Evolutionary conservation across 2,888 invertebrate genomes (phyloP).

Genomic region (Agriopis leucophaearia): DNA sequence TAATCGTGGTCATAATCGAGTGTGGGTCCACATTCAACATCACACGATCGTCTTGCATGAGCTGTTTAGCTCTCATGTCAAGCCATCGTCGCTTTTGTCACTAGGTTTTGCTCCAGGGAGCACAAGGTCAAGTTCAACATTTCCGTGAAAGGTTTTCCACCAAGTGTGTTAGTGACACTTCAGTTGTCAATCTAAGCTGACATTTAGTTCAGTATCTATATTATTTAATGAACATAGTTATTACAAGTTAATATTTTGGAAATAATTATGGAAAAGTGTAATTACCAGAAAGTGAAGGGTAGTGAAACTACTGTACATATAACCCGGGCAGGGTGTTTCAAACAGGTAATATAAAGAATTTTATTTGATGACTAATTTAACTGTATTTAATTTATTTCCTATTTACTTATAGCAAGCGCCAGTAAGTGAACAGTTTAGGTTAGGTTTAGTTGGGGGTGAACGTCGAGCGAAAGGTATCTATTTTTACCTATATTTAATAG

Average conservation of each 20-base stretch:
- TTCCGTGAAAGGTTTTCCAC: conserved; percentile 10
- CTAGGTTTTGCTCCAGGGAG: conserved; percentile 4
- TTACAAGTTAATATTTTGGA: background rate
- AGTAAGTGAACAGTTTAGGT: too few species aligned
- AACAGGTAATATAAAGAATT: conserved; percentile 12
- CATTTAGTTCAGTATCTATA: background rate
- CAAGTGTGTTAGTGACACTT: conserved; percentile 2
- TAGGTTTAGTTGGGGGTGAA: too few species aligned
- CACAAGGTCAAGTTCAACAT: conserved; percentile 10
- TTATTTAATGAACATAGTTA: background rate
- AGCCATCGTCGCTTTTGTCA: background rate
- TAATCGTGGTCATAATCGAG: too few species aligned
- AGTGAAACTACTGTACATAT: background rate
- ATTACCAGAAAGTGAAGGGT: conserved; percentile 18
- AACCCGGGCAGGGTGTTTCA: background rate
- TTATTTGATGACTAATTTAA: background rate
- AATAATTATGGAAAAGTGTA: conserved; percentile 23
- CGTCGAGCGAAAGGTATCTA: too few species aligned
- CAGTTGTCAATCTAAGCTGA: background rate
- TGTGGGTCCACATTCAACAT: too few species aligned
- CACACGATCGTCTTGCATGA: background rate
- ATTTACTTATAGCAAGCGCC: too few species aligned
- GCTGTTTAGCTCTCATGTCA: background rate
- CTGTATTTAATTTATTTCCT: too few species aligned
- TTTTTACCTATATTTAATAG: too few species aligned